These are phyloP conservation scores for Vollenhovia emeryi DNA, from an alignment of 1,140 invertebrate species.

Conservation along the genomic window DNA sequence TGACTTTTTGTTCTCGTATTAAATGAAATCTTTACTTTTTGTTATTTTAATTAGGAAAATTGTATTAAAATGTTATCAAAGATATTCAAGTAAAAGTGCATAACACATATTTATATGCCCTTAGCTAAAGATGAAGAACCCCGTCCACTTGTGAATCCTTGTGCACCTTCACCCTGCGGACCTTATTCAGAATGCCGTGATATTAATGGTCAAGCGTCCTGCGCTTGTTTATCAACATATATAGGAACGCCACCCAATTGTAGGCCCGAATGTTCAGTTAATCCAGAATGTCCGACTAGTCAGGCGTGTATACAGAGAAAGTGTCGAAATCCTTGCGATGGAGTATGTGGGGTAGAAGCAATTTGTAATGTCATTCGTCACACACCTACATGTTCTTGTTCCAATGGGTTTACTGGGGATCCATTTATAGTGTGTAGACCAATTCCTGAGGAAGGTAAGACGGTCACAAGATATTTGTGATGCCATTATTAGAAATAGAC, in stretches of 20 bases:
- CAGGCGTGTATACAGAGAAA: slow-evolving; percentile 89
- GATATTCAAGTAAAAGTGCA: neutral
- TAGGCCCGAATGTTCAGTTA: slow-evolving; percentile 89
- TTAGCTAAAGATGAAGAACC: slow-evolving; percentile 29
- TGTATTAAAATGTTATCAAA: neutral
- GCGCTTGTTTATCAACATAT: slow-evolving; percentile 88
- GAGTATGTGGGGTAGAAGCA: slow-evolving; percentile 87
- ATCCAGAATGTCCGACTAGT: slow-evolving; percentile 88
- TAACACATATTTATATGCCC: slow-evolving; percentile 18
- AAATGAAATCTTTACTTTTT: neutral
- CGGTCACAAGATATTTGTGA: neutral
- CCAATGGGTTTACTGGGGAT: slow-evolving; percentile 85
- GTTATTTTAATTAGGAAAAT: neutral
- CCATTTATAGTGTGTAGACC: slow-evolving; percentile 86
- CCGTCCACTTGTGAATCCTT: slow-evolving; percentile 78
- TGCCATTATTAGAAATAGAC: neutral
- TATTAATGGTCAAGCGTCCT: slow-evolving; percentile 83
- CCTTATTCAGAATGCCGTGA: slow-evolving; percentile 83
- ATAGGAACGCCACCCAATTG: slow-evolving; percentile 88
- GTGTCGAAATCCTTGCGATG: slow-evolving; percentile 86
- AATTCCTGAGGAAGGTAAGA: slow-evolving; percentile 75
- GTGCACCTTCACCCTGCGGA: slow-evolving; percentile 86
- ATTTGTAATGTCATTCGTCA: slow-evolving; percentile 87
- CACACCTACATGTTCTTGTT: slow-evolving; percentile 86
- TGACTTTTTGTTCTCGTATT: neutral